These are phyloP conservation scores for Formicarius rufipectus DNA, from an alignment of 2,113 vertebrate genomes.

Conservation along the genomic window DNA sequence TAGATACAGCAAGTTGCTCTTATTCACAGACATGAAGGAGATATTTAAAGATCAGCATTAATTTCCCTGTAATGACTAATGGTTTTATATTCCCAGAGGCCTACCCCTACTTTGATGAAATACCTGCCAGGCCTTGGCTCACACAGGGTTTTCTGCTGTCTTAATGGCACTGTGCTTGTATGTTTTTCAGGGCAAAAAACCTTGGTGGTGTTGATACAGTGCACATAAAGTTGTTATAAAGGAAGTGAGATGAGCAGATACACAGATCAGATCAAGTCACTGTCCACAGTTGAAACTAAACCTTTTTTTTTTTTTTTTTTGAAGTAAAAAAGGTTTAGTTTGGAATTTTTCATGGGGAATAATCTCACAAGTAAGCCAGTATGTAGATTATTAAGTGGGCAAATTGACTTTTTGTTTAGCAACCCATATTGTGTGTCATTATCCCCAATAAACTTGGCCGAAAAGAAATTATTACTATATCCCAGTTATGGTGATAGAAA, in stretches of 20 bases:
- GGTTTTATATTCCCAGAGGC: background rate
- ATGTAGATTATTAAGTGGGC: background rate
- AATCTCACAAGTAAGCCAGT: background rate
- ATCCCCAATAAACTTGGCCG: background rate
- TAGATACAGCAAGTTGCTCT: background rate
- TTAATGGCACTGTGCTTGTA: background rate
- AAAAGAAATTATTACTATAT: background rate
- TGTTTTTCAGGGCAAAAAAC: background rate
- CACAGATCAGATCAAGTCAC: background rate
- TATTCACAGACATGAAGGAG: constrained; percentile 16
- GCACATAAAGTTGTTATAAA: background rate
- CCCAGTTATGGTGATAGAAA: background rate
- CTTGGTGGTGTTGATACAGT: background rate
- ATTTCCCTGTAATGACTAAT: constrained; percentile 33
- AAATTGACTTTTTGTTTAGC: background rate
- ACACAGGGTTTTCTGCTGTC: background rate
- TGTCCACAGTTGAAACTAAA: background rate
- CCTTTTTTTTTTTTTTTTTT: background rate
- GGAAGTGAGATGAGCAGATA: background rate
- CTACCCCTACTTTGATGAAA: background rate
- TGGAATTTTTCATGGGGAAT: background rate
- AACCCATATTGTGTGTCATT: background rate
- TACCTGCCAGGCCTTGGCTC: background rate
- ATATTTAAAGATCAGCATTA: constrained; percentile 37
- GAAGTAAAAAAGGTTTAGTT: background rate